A percentile compares a stretch with the other conserved stretches of the same genome.
Conservation (phyloP, 2,888 invertebrate genomes). For the Stegana nigrithorax region DNA sequence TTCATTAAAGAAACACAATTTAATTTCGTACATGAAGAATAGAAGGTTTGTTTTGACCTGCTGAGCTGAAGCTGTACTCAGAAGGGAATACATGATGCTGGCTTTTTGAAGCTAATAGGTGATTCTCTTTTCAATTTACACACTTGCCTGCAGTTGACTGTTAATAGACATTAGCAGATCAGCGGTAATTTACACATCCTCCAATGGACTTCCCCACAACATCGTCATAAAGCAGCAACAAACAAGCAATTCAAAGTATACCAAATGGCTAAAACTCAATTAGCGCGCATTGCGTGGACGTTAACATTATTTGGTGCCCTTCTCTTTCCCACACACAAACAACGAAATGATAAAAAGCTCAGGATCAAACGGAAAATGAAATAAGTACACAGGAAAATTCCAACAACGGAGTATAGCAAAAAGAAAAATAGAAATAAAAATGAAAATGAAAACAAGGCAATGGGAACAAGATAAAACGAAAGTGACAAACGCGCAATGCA, state of each 20-base stretch:
- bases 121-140: too few species aligned
- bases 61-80: too few species aligned
- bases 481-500: not conserved
- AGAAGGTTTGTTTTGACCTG: too few species aligned
- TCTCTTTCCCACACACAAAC: not conserved
- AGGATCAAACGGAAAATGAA: conserved; percentile 48
- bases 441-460: conserved; percentile 4
- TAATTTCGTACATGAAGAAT: too few species aligned
- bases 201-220: not conserved
- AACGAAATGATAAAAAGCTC: conserved; percentile 5
- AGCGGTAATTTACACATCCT: not conserved
- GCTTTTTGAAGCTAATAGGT: too few species aligned
- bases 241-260: conserved; percentile 11
- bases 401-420: not conserved
- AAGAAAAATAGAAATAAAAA: not conserved
- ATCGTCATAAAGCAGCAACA: not conserved
- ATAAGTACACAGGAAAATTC: conserved; percentile 34
- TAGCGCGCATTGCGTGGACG: not conserved
- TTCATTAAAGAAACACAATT: too few species aligned
- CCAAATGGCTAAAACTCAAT: conserved; percentile 12
- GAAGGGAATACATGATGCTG: too few species aligned
- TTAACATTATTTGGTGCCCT: not conserved
- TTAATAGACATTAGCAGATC: not conserved
- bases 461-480: not conserved
- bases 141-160: too few species aligned